Percentiles rank a stretch among this genome's conserved stretches.
Conservation (phyloP, 2,888 invertebrate genomes). For the Oligia fasciuncula region DNA sequence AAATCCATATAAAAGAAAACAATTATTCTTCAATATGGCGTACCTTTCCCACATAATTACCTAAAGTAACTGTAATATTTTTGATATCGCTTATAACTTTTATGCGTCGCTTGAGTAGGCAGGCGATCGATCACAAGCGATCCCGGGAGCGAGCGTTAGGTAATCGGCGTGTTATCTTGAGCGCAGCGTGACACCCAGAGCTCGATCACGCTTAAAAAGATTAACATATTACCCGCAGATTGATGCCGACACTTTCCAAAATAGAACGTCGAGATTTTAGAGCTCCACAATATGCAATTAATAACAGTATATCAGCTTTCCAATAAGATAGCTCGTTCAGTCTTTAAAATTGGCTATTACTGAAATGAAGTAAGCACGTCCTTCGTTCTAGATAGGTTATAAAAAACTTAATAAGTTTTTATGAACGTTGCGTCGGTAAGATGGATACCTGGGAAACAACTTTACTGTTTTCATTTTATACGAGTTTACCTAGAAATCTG, state of each 20-base stretch:
- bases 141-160: conserved; percentile 64
- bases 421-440: conserved; percentile 22
- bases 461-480: background rate
- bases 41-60: conserved; percentile 15
- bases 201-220: conserved; percentile 81
- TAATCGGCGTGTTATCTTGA: conserved; percentile 76
- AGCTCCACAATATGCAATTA: conserved; percentile 71
- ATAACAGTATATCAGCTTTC: conserved; percentile 73
- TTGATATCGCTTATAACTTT: conserved; percentile 37
- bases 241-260: conserved; percentile 71
- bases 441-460: conserved; percentile 21
- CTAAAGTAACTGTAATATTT: conserved; percentile 42
- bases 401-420: conserved; percentile 39
- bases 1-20: conserved; percentile 2
- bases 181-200: conserved; percentile 71
- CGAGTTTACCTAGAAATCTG: background rate
- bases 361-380: conserved; percentile 67
- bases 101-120: conserved; percentile 59
- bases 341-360: conserved; percentile 79
- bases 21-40: conserved; percentile 23
- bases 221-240: conserved; percentile 80
- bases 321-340: conserved; percentile 73
- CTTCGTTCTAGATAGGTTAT: conserved; percentile 54
- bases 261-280: conserved; percentile 69
- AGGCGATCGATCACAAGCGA: conserved; percentile 74